phyloP scores from a whole-genome alignment of 2,888 invertebrate genomes.

The Criorhina ranunculi region DNA sequence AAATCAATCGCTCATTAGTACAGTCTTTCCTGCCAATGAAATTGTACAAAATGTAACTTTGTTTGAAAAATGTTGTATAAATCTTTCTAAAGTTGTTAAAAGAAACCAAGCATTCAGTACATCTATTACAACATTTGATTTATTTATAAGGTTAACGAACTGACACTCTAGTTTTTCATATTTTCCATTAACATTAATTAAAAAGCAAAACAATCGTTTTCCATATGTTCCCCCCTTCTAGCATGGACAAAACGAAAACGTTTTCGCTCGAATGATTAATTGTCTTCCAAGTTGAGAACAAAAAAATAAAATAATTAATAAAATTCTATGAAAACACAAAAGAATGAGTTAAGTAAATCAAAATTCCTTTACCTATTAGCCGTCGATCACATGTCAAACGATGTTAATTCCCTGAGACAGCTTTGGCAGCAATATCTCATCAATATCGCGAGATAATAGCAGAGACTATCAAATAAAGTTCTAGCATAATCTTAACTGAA shows the following conservation, averaged over 20 bases:
- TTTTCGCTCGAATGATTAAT: constrained; percentile 39
- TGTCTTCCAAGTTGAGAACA: constrained; percentile 32
- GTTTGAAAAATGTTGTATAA: too few species aligned
- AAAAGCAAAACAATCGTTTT: constrained; percentile 11
- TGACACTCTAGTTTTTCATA: background rate
- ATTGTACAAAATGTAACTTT: too few species aligned
- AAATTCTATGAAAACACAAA: constrained; percentile 12
- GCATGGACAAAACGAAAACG: background rate
- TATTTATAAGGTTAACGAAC: constrained; percentile 17
- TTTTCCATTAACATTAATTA: constrained; percentile 1
- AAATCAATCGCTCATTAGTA: too few species aligned
- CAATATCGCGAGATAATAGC: constrained; percentile 1
- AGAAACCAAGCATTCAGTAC: too few species aligned
- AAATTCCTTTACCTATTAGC: constrained; percentile 38
- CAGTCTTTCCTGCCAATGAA: too few species aligned
- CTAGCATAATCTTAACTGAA: too few species aligned
- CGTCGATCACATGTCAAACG: constrained; percentile 48
- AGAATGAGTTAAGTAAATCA: constrained; percentile 27
- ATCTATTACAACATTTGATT: background rate
- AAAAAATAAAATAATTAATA: constrained; percentile 46
- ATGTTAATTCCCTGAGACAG: constrained; percentile 42
- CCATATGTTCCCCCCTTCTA: background rate
- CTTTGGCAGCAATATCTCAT: constrained; percentile 16
- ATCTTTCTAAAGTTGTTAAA: too few species aligned
- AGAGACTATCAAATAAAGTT: background rate